These are phyloP conservation scores for Miichthys miiuy DNA, from an alignment of 2,797 vertebrate genomes.

Conservation along the genomic window DNA sequence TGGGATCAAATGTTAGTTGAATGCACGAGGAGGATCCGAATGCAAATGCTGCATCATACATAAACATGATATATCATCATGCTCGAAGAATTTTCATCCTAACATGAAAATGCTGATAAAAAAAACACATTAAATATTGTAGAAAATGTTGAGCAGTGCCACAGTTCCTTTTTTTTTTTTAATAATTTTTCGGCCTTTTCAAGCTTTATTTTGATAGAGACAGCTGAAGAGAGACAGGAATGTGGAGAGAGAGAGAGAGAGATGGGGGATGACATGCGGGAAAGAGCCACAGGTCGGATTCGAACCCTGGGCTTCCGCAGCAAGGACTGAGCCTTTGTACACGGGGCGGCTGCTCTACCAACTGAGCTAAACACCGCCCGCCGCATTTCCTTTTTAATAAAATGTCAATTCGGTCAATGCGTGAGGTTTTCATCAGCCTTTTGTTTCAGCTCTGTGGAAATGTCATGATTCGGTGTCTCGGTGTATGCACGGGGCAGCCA, in stretches of 20 bases:
- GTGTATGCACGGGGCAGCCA: neutral
- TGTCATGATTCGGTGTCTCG: conserved; percentile 15
- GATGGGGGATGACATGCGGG: no score
- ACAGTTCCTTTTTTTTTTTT: conserved; percentile 3
- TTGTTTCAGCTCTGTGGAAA: conserved; percentile 18
- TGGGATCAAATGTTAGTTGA: conserved; percentile 33
- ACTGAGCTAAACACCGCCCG: no score
- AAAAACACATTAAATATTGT: conserved; percentile 20
- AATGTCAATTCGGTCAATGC: conserved; percentile 27
- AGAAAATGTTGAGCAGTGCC: neutral
- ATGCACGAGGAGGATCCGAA: conserved; percentile 14
- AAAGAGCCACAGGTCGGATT: no score
- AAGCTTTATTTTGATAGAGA: no score
- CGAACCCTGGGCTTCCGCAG: no score
- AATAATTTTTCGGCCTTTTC: no score
- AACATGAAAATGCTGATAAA: conserved; percentile 4
- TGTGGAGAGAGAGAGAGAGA: no score
- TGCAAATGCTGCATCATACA: conserved; percentile 41
- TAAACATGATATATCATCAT: conserved; percentile 38
- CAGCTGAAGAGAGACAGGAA: no score
- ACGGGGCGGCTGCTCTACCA: no score
- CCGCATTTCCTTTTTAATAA: conserved; percentile 17
- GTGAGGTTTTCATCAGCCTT: conserved; percentile 25
- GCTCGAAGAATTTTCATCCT: conserved; percentile 28
- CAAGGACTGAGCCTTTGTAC: no score